Evolutionary conservation across 2,797 vertebrate species (phyloP).

Genomic region (Sardinella longiceps): DNA sequence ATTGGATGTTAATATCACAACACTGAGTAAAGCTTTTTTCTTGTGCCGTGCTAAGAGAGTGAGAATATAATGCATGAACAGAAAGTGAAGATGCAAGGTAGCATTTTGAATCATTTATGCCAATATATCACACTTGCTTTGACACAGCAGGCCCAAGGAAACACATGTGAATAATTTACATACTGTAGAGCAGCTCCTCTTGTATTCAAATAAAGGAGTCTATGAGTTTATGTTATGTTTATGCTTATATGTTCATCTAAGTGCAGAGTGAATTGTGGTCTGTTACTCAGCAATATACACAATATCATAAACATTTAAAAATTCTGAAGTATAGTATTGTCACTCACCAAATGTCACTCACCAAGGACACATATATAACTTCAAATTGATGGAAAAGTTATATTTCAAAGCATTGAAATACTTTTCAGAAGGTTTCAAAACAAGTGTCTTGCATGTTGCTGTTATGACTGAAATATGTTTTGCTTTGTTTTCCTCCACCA

Average conservation of each 20-base stretch:
- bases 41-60: neutral
- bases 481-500: neutral
- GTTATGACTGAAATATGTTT: neutral
- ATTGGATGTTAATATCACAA: conserved; percentile 2
- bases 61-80: neutral
- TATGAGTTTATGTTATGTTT: neutral
- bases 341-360: neutral
- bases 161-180: conserved; percentile 18
- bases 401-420: neutral
- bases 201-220: neutral
- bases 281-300: neutral
- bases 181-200: neutral
- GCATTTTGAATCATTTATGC: conserved; percentile 20
- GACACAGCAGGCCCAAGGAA: conserved; percentile 28
- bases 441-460: neutral
- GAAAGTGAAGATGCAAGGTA: neutral
- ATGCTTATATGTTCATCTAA: neutral
- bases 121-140: conserved; percentile 12
- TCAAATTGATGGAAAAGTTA: neutral
- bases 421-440: neutral
- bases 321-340: neutral
- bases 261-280: neutral
- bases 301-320: too few relatives aligned
- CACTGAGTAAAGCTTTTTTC: conserved; percentile 12
- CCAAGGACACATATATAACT: neutral